phyloP scores from a whole-genome alignment of 2,888 invertebrate species.

The Eulithis testata region DNA sequence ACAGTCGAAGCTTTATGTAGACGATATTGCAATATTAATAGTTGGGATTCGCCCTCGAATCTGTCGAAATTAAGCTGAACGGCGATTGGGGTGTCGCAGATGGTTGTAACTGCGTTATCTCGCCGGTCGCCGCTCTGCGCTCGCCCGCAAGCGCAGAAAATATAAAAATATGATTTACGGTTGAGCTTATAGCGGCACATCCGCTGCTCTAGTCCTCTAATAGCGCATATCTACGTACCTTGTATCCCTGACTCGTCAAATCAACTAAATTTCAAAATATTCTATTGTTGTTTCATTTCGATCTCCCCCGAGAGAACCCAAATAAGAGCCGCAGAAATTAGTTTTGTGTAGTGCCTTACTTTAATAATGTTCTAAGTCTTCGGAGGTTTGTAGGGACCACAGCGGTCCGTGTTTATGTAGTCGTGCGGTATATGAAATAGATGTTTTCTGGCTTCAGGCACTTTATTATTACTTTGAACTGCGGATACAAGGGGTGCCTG shows the following conservation, averaged over 20 bases:
- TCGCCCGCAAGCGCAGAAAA: conserved; percentile 63
- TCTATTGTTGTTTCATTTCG: conserved; percentile 59
- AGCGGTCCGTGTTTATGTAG: conserved; percentile 71
- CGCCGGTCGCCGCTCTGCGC: conserved; percentile 51
- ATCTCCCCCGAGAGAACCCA: conserved; percentile 66
- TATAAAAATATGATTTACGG: conserved; percentile 80
- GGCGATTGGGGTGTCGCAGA: conserved; percentile 78
- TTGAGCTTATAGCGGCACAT: conserved; percentile 61
- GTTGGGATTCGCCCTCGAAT: conserved; percentile 71
- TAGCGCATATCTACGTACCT: conserved; percentile 61
- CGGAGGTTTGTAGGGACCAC: conserved; percentile 74
- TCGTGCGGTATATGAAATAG: conserved; percentile 75
- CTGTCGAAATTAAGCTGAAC: conserved; percentile 75
- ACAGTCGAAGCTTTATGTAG: conserved; percentile 43
- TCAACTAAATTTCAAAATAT: conserved; percentile 54
- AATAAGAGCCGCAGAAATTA: conserved; percentile 74
- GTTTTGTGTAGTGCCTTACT: conserved; percentile 76
- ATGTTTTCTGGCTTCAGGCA: conserved; percentile 84
- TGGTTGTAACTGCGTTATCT: conserved; percentile 74
- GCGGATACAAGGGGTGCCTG: conserved; percentile 64
- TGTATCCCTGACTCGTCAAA: conserved; percentile 50
- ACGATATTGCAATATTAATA: conserved; percentile 69
- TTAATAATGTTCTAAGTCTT: conserved; percentile 79
- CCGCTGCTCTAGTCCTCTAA: conserved; percentile 61
- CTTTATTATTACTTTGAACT: conserved; percentile 82